These are phyloP conservation scores for Pachyramphus minor DNA, from an alignment of 2,113 vertebrate genomes.

Conservation along the genomic window DNA sequence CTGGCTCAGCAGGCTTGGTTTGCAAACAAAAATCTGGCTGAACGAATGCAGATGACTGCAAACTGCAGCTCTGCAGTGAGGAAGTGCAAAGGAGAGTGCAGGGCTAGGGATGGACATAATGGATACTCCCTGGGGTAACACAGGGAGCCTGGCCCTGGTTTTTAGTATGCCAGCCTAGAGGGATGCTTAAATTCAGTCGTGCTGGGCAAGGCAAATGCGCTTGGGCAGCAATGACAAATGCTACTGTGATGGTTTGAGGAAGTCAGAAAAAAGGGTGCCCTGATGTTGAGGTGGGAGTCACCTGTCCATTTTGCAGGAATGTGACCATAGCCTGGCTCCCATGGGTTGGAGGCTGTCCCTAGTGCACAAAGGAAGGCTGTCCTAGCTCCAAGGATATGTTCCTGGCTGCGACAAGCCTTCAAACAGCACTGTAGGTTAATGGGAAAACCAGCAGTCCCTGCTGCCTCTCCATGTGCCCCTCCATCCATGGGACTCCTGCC, in stretches of 20 bases:
- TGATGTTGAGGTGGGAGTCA: background rate
- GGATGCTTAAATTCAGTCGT: background rate
- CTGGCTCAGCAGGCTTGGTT: background rate
- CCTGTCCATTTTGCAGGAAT: background rate
- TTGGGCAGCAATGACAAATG: background rate
- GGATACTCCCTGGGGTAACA: background rate
- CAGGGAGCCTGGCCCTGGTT: background rate
- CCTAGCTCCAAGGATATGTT: rapidly evolving
- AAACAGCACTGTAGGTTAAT: rapidly evolving
- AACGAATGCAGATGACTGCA: constrained; percentile 2
- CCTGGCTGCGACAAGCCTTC: rapidly evolving
- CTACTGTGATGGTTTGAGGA: background rate
- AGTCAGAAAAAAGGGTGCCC: background rate
- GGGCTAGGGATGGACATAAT: background rate
- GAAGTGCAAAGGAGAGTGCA: background rate
- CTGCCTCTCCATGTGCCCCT: background rate
- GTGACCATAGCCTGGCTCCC: rapidly evolving
- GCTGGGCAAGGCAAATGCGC: background rate
- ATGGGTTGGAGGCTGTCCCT: rapidly evolving
- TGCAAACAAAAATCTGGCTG: constrained; percentile 29
- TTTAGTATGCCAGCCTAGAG: background rate
- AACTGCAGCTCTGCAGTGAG: background rate
- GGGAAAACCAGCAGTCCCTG: background rate
- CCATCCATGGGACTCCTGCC: background rate
- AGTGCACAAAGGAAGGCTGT: background rate